phyloP scores from a whole-genome alignment of 2,888 invertebrate species.

The Torymus tubicola region DNA sequence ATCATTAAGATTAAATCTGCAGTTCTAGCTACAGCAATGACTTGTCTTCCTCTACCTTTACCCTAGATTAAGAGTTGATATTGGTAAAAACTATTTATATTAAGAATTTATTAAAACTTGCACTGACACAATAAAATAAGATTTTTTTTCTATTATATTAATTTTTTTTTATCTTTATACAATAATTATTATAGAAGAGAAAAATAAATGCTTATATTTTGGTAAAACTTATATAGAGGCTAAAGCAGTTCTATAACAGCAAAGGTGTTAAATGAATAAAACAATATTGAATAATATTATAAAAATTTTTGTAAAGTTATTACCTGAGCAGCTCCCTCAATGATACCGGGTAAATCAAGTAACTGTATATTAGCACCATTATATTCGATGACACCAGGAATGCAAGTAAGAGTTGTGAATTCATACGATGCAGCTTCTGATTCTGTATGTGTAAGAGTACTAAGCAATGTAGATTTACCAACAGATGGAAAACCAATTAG shows the following conservation, averaged over 20 bases:
- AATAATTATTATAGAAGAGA: no score
- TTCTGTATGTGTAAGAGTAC: slow-evolving; percentile 96
- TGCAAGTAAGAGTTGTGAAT: slow-evolving; percentile 99
- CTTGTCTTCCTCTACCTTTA: slow-evolving; percentile 93
- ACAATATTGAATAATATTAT: no score
- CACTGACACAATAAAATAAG: no score
- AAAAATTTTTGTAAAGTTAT: background rate
- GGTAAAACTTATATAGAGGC: no score
- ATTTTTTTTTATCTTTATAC: no score
- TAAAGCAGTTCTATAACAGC: no score
- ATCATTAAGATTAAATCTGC: slow-evolving; percentile 99
- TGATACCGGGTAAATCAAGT: slow-evolving; percentile 98
- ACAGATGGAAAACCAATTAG: slow-evolving; percentile 99
- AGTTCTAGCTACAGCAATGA: slow-evolving; percentile 98
- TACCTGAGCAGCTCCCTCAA: slow-evolving; percentile 97
- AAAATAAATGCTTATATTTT: no score
- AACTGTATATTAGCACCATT: slow-evolving; percentile 99
- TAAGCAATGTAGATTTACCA: slow-evolving; percentile 97
- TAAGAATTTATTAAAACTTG: background rate
- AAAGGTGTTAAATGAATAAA: no score
- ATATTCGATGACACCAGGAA: slow-evolving; percentile 99
- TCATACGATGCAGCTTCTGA: slow-evolving; percentile 98
- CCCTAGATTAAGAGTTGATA: slow-evolving; percentile 75
- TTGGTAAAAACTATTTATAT: slow-evolving; percentile 15
- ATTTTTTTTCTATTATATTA: no score